Evolutionary conservation across 2,797 vertebrate species (phyloP), one percentile per base, ranked within the genome.

Genomic region (Neosalanx taihuensis): DNA sequence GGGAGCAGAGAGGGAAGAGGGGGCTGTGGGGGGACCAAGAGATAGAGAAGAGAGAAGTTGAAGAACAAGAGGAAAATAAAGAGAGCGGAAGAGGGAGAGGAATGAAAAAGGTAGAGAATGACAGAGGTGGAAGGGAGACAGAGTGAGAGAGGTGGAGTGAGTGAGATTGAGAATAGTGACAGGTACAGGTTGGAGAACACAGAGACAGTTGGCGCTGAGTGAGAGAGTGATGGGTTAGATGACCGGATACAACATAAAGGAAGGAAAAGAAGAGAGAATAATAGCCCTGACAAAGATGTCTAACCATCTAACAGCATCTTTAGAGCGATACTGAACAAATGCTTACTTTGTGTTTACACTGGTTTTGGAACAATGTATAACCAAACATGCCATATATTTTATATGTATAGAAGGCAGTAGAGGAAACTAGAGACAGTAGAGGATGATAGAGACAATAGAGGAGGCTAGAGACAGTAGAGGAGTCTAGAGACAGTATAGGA

Each of bases 1-100:
- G 77, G 64, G 64, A 29, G 46, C 26, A 61, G 64, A 63, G 18
- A 67, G 35, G 18, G 37, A n/a, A 12, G 49, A 59, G 31, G 31
- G 65, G 46, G 41, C 20, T 15, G 59, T 46, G 23, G 33, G 49
- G 12, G 12, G 51, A 41, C 10, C 20, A 53, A 20, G 17, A 31
- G 37, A 26, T 30, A 30, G 26, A 68, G 30, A n/a, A 30, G 57
- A 10, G 30, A 53, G 15, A 49, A 46, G 37, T 7, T 12, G 12
- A 41, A 41, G 37, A 41, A 41, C 37, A 41, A 41, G 37, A 12
- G 9, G 9, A 41, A 41, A 41, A n/a, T 18, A 29, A 6, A n/a
- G 1, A 35, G 53, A 23, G 20, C 12, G 64, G 13, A 15, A n/a
- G 20, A 20, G 37, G 18, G 64, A n/a, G 23, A 66, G 41, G 37